Base-by-base conservation (phyloP, 1,140 invertebrate species). In the Cephus cinctus region DNA sequence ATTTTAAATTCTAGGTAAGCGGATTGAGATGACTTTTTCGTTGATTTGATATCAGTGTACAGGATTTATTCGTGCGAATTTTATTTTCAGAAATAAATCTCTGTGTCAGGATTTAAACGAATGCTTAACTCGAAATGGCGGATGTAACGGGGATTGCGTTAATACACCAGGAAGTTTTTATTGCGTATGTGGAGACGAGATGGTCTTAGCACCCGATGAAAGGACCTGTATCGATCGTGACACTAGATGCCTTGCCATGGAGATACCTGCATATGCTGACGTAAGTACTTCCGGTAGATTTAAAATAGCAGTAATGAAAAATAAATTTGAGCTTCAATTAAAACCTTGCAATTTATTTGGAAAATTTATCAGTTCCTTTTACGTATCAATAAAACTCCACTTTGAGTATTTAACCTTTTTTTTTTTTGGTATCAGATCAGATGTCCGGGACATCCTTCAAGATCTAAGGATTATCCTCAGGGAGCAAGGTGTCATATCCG, bases 401-500 rank as follows among this genome's bases (percentile, higher is more conserved):
- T 0, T 16, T 16, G n/a, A 23, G 18, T 14, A 25, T 27, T 22
- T 46, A 23, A 46, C 35, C 18, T 34, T 34, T 27, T n/a, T 44
- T 44, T 12, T 18, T 22, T 50, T 34, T 40, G 47, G 18, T 31
- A 55, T 30, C 30, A 74, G 69, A 61, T 71, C 36, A 61, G 69
- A 49, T 74, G 71, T 44, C 69, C 70, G 1, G 71, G 70, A 16
- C 59, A 66, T 49, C 49, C 70, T 47, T 68, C 66, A 8, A 58
- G 58, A 20, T 57, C 62, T 16, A n/a, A 50, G 44, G 61, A 64
- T 51, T 74, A 74, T 54, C 67, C 69, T 11, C 39, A 54, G 30
- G 81, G 78, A 30, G 80, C 81, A 5, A 74, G 76, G 50, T 86
- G 84, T 64, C 73, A 78, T 38, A 68, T 84, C 23, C 73, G 73